Conservation (phyloP, 2,888 invertebrate genomes). For the Cerastis rubricosa region DNA sequence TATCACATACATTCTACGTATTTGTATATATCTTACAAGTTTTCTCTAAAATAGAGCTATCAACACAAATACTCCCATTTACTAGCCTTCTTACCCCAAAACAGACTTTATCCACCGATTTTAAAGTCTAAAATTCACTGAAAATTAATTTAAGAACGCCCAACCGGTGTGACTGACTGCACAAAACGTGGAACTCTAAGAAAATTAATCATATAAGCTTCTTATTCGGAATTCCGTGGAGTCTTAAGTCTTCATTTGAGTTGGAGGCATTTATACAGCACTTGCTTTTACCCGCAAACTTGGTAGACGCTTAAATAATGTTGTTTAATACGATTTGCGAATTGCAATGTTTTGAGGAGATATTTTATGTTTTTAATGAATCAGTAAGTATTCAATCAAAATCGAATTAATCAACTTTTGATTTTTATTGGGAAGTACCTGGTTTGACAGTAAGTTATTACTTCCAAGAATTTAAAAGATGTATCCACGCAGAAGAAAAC, state of each 20-base stretch:
- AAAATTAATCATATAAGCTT: constrained; percentile 77
- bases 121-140: constrained; percentile 34
- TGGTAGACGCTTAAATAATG: constrained; percentile 28
- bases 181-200: constrained; percentile 66
- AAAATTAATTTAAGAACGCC: constrained; percentile 17
- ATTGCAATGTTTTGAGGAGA: constrained; percentile 9
- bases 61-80: constrained; percentile 35
- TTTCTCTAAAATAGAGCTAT: constrained; percentile 17
- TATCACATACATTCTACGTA: not conserved
- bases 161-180: constrained; percentile 54
- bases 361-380: not conserved
- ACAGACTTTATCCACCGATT: not conserved
- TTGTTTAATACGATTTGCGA: constrained; percentile 25
- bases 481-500: not conserved
- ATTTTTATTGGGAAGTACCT: not conserved
- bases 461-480: not conserved
- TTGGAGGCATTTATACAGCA: constrained; percentile 62
- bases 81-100: not conserved
- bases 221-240: constrained; percentile 68
- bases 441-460: no score
- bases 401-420: not conserved
- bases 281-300: constrained; percentile 33
- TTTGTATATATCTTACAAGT: not conserved
- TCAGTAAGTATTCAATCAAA: not conserved
- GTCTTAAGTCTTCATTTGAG: constrained; percentile 70